phyloP scores from a whole-genome alignment of 2,113 vertebrate species.

The Canis aureus region DNA sequence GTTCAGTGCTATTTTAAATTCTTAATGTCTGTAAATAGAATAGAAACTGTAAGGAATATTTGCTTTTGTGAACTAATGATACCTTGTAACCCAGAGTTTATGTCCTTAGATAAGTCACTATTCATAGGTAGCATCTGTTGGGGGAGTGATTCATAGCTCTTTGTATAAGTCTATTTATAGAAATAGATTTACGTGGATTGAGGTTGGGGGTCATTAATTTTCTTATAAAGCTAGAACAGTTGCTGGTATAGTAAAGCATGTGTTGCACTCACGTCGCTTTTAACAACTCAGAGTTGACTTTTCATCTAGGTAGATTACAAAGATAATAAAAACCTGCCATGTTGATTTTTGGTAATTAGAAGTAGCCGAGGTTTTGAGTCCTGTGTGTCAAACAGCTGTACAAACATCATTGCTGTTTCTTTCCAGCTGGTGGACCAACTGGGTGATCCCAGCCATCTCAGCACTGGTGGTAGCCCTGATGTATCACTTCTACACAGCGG shows the following conservation, averaged over 20 bases:
- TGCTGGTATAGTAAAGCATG: neutral
- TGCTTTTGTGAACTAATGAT: neutral
- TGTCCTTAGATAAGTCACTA: neutral
- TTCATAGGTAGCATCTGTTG: neutral
- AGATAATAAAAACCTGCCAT: neutral
- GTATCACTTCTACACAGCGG: slow-evolving; percentile 90
- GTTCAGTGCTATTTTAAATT: neutral
- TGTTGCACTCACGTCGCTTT: no score
- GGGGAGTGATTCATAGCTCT: neutral
- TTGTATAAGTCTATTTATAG: neutral
- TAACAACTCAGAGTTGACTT: neutral
- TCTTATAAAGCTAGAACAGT: neutral
- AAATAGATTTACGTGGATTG: neutral
- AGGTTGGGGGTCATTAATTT: neutral
- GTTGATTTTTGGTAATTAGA: neutral
- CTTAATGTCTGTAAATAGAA: neutral
- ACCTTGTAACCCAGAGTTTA: neutral
- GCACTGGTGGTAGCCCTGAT: slow-evolving; percentile 91
- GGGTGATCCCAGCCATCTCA: slow-evolving; percentile 91
- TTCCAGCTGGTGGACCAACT: slow-evolving; percentile 92
- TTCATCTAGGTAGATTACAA: neutral
- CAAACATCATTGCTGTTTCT: slow-evolving; percentile 29
- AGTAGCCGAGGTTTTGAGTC: neutral
- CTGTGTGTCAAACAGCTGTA: neutral
- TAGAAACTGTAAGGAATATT: neutral